These are phyloP conservation scores for Eospalax fontanierii DNA, from an alignment of 2,797 vertebrate genomes.

Conservation along the genomic window DNA sequence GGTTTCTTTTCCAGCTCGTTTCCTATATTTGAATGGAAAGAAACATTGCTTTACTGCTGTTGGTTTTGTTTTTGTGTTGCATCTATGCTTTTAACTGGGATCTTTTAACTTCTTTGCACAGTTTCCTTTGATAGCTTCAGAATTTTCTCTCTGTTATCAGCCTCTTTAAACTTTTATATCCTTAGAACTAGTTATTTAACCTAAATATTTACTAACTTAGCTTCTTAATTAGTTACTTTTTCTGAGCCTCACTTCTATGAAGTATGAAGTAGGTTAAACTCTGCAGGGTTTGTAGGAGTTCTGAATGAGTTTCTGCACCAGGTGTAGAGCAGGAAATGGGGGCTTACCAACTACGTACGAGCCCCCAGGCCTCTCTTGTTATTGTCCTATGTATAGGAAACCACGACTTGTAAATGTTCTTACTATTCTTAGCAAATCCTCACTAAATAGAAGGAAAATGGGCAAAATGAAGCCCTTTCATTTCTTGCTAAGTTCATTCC, in stretches of 20 bases:
- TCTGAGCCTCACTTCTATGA: neutral
- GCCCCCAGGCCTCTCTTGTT: neutral
- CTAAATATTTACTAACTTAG: neutral
- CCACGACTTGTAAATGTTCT: neutral
- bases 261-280: neutral
- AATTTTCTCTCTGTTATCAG: slow-evolving; percentile 40
- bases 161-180: neutral
- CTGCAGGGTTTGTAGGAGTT: neutral
- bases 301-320: neutral
- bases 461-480: neutral
- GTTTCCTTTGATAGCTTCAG: slow-evolving; percentile 34
- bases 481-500: neutral
- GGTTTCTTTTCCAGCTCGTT: slow-evolving; percentile 78
- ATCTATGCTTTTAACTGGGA: slow-evolving; percentile 42
- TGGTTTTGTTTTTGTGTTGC: slow-evolving; percentile 65
- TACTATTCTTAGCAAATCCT: neutral
- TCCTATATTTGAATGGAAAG: slow-evolving; percentile 77
- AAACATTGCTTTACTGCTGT: slow-evolving; percentile 46
- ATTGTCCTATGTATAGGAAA: neutral
- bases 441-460: neutral
- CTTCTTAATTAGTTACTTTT: neutral
- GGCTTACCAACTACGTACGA: neutral
- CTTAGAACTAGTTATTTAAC: neutral
- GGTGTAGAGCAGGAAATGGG: neutral
- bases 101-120: slow-evolving; percentile 55